These are phyloP conservation scores for Lottia scabra DNA, from an alignment of 2,888 invertebrate species.

Conservation along the genomic window DNA sequence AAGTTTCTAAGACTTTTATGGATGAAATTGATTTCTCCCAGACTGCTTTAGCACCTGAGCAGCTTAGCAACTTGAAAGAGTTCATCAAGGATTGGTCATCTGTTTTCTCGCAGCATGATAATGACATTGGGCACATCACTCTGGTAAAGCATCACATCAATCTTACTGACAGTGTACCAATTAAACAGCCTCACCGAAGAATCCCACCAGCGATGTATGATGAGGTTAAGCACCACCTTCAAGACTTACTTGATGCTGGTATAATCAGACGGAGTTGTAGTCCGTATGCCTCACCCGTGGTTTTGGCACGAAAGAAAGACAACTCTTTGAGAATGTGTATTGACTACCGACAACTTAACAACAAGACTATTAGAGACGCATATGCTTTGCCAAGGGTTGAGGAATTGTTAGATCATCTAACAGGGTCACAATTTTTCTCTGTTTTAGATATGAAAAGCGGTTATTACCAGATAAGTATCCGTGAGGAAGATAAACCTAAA, in stretches of 20 bases:
- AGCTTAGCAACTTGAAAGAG: background rate
- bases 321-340: slow-evolving; percentile 9
- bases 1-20: background rate
- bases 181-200: background rate
- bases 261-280: background rate
- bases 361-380: slow-evolving; percentile 12
- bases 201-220: background rate
- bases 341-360: slow-evolving; percentile 15
- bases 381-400: slow-evolving; percentile 14
- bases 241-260: background rate
- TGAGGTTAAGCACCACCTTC: background rate
- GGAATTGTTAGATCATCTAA: slow-evolving; percentile 10
- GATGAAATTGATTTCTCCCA: background rate
- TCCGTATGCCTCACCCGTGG: background rate
- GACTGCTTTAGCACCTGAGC: background rate
- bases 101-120: background rate
- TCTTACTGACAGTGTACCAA: background rate
- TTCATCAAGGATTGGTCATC: background rate
- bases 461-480: background rate
- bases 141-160: background rate
- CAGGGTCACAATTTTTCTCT: slow-evolving; percentile 7
- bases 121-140: background rate
- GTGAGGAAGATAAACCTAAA: background rate
- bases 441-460: background rate
- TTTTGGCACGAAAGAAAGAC: slow-evolving; percentile 17